phyloP scores from a whole-genome alignment of 2,797 vertebrate genomes.

The Hapalemur alaotrensis region DNA sequence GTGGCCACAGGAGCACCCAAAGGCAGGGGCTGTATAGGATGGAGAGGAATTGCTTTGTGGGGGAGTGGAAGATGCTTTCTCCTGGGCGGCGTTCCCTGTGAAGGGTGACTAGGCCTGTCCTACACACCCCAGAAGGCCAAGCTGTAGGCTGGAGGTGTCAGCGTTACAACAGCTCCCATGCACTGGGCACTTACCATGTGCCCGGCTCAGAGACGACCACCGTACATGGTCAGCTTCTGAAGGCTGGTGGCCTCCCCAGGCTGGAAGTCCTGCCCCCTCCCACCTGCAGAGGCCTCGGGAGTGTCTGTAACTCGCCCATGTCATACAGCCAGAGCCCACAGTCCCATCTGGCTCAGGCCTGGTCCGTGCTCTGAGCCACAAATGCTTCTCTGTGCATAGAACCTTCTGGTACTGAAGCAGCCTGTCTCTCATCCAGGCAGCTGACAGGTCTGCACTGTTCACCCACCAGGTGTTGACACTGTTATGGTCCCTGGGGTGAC shows the following conservation, averaged over 20 bases:
- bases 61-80: neutral
- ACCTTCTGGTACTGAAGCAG: neutral
- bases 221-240: rapidly evolving
- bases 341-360: rapidly evolving
- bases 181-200: rapidly evolving
- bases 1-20: neutral
- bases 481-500: neutral
- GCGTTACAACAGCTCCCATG: rapidly evolving
- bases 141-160: neutral
- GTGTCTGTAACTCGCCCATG: rapidly evolving
- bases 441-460: neutral
- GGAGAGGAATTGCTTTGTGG: rapidly evolving
- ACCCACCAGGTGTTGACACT: rapidly evolving
- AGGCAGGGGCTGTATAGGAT: neutral
- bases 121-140: rapidly evolving
- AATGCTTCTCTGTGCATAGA: neutral
- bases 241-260: rapidly evolving
- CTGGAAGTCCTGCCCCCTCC: neutral
- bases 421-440: neutral
- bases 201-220: rapidly evolving
- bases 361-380: rapidly evolving
- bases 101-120: rapidly evolving
- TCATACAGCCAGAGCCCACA: rapidly evolving
- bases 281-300: rapidly evolving
- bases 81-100: rapidly evolving